Evolutionary conservation across 1,140 invertebrate species (phyloP).

Genomic region (Zaprionus africanus): DNA sequence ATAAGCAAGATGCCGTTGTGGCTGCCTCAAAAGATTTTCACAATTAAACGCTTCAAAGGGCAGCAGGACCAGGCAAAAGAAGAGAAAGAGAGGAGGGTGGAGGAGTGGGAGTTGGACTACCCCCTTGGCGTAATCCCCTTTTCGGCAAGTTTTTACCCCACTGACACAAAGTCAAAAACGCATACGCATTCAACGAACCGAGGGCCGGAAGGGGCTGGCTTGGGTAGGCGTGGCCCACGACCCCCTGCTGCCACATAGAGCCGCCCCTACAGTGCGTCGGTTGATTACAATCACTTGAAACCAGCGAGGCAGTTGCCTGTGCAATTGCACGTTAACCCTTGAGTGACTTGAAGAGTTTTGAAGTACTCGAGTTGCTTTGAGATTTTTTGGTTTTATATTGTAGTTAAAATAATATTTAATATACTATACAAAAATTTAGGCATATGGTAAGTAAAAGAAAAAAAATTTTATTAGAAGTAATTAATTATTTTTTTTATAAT

Average conservation of each 20-base stretch:
- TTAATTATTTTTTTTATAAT: too few species aligned
- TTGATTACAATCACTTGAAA: constrained; percentile 78
- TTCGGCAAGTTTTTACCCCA: constrained; percentile 59
- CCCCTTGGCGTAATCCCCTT: constrained; percentile 5
- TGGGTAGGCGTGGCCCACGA: constrained; percentile 54
- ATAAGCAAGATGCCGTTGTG: constrained; percentile 48
- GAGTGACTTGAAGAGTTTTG: background rate
- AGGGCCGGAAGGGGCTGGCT: constrained; percentile 46
- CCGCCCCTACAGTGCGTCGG: constrained; percentile 48
- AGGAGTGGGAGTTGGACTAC: background rate
- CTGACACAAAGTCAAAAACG: constrained; percentile 52
- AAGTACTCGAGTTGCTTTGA: background rate
- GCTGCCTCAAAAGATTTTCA: constrained; percentile 56
- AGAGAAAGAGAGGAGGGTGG: background rate
- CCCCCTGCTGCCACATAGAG: constrained; percentile 57
- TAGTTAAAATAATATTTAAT: too few species aligned
- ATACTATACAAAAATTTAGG: too few species aligned
- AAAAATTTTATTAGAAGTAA: too few species aligned
- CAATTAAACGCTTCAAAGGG: constrained; percentile 52
- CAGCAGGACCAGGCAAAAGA: background rate
- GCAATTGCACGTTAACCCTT: constrained; percentile 71
- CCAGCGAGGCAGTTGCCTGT: constrained; percentile 40
- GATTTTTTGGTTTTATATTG: too few species aligned
- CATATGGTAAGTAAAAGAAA: too few species aligned
- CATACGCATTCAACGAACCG: constrained; percentile 13